Evolutionary conservation across 2,797 vertebrate genomes (phyloP), one percentile per base, ranked within the genome.

Genomic region (Aythya fuligula): DNA sequence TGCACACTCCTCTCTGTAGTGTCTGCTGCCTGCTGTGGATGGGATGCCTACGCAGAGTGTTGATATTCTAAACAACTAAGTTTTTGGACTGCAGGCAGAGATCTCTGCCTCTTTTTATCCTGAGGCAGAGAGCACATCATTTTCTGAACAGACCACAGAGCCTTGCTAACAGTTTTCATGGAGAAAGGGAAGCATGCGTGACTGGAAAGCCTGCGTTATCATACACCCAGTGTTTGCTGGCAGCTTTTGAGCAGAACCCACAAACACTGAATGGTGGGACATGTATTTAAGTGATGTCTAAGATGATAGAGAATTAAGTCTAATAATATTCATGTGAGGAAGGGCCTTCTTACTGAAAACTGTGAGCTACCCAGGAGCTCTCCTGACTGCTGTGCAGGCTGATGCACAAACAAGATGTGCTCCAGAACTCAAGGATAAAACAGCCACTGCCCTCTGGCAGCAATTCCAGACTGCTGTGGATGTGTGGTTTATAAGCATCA

Each of bases 121-220:
- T 51, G 81, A 93, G 75, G 39, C 78, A 90, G 49, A 67, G 57
- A 74, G 8, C 57, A 80, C 74, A 25, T 71, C 88, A 67, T 83
- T 85, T 92, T 89, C 78, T 82, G 36, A 79, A 87, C 82, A 75
- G 71, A 85, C 53, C 67, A 61, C 60, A 82, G 71, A 93, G 43
- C 14, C 53, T 82, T 95, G 67, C 75, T 85, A 67, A 67, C 57
- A 89, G 65, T 57, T 87, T 64, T 90, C 86, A 85, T 85, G 61
- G 28, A 93, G 78, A 90, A 87, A 85, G 24, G 43, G 65, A 89
- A 92, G 57, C 18, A 58, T 5, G 7, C n/a, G 24, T n/a, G 53
- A 79, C 75, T 65, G 72, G 78, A 80, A 90, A 74, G 18, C 47
- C 43, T 74, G 49, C 4, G n/a, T 57, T 80, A 24, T 71, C 72